A percentile compares a stretch with the other conserved stretches of the same genome.
These are phyloP conservation scores for Beroe forskalii DNA, from an alignment of 37 sponge, comb jelly and placozoan species.

Conservation along the genomic window DNA sequence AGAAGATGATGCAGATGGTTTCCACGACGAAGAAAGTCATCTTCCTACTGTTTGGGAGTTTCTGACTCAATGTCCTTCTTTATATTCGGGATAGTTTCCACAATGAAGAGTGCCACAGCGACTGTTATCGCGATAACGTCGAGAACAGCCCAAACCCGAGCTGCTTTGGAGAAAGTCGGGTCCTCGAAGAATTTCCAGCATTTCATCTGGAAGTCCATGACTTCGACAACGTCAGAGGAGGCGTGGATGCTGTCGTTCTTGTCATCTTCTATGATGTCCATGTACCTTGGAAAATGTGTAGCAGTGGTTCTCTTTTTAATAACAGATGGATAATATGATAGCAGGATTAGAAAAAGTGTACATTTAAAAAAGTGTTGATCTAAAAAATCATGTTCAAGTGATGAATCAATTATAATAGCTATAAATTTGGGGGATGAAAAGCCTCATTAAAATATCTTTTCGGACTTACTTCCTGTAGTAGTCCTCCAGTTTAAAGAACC, in stretches of 20 bases:
- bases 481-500: conserved; percentile 56
- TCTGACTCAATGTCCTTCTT: conserved; percentile 45
- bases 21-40: conserved; percentile 18
- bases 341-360: no score
- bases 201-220: background rate
- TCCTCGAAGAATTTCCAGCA: conserved; percentile 58
- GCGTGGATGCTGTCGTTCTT: background rate
- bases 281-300: background rate
- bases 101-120: conserved; percentile 35
- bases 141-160: conserved; percentile 31
- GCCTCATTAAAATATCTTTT: no score
- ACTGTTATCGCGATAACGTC: conserved; percentile 43
- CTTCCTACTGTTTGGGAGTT: background rate
- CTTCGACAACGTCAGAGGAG: background rate
- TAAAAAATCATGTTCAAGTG: no score
- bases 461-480: conserved; percentile 38
- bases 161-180: conserved; percentile 2
- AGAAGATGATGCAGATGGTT: conserved; percentile 44
- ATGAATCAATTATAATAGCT: no score
- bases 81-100: conserved; percentile 28
- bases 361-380: no score
- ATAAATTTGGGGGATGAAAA: no score
- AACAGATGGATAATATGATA: no score
- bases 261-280: conserved; percentile 16
- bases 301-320: no score